These are phyloP conservation scores for Lamellibrachia luymesi DNA, from an alignment of 1,140 invertebrate genomes.

Conservation along the genomic window DNA sequence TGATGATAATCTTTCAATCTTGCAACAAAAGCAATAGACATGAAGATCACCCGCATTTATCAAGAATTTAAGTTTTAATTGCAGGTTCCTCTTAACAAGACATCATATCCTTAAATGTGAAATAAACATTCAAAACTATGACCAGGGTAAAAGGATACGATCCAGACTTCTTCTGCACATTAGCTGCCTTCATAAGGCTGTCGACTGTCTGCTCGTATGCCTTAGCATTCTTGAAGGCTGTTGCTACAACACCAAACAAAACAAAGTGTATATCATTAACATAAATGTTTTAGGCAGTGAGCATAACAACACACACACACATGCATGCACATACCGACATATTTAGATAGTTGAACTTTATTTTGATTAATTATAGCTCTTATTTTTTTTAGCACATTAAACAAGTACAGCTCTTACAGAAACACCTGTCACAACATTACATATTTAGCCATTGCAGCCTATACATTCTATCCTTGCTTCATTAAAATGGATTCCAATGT, in stretches of 20 bases:
- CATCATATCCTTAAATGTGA: background rate
- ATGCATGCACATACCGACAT: too few relatives aligned
- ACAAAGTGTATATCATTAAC: conserved; percentile 30
- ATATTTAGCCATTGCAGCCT: too few relatives aligned
- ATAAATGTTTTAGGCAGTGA: background rate
- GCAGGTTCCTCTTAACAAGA: too few relatives aligned
- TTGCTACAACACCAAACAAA: conserved; percentile 67
- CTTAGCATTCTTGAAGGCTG: conserved; percentile 84
- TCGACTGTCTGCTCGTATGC: conserved; percentile 79
- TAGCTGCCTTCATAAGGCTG: conserved; percentile 80
- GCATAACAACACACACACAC: background rate
- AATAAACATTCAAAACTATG: background rate
- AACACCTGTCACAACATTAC: too few relatives aligned
- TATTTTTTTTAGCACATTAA: too few relatives aligned
- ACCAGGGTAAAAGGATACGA: conserved; percentile 68
- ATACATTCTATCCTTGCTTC: too few relatives aligned
- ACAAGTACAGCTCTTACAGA: too few relatives aligned
- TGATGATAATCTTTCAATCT: background rate
- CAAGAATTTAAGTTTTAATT: too few relatives aligned
- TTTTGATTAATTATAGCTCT: too few relatives aligned
- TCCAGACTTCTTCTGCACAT: conserved; percentile 81
- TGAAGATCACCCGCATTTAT: background rate
- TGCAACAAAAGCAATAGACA: too few relatives aligned
- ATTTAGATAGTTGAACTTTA: too few relatives aligned
- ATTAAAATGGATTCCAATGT: too few relatives aligned